Evolutionary conservation across 2,797 vertebrate genomes (phyloP), one percentile per base, ranked within the genome.

Genomic region (Sebastes cheni): DNA sequence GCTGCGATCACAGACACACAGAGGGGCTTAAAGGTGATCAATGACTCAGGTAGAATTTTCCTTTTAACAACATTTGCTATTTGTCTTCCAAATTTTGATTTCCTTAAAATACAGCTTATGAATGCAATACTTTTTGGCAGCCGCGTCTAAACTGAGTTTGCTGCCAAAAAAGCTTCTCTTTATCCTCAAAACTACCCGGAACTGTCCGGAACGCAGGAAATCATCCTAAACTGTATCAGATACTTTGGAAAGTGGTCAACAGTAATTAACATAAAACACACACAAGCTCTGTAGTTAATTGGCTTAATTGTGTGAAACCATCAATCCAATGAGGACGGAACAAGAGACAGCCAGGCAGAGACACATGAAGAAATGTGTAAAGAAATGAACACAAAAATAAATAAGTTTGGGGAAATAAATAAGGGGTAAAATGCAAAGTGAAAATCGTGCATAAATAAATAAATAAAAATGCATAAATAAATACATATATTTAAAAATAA

Each of bases 101-200:
- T 80, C 36, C 25, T 32, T 18, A 14, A 20, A 76, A 32, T 65
- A 42, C 2, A 46, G 36, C 65, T 75, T 22, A 32, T 66, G 18
- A 65, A 46, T 61, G 54, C n/a, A 60, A 50, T 50, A 50, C 64
- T 56, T 29, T 34, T 79, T 75, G 58, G 75, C 70, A 75, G 39
- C 59, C 36, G 16, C 30, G 2, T 16, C 2, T 13, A 12, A 75
- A 39, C 7, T 8, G 23, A 34, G 22, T 34, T 3, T 0, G 0
- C 36, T 34, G 42, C 68, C 67, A 72, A 65, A 65, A 32, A 46
- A 70, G 23, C 61, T 20, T 62, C 8, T 76, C 58, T 79, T 59
- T 59, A 11, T 6, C 72, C 13, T 20, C 64, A 68, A 79, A 72
- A 54, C 14, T 42, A 72, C 36, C 36, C 20, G 20, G 52, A 39